Percentiles rank a stretch among this genome's conserved stretches.
phyloP scores from a whole-genome alignment of 2,113 vertebrate species.

The Arvicanthis niloticus region DNA sequence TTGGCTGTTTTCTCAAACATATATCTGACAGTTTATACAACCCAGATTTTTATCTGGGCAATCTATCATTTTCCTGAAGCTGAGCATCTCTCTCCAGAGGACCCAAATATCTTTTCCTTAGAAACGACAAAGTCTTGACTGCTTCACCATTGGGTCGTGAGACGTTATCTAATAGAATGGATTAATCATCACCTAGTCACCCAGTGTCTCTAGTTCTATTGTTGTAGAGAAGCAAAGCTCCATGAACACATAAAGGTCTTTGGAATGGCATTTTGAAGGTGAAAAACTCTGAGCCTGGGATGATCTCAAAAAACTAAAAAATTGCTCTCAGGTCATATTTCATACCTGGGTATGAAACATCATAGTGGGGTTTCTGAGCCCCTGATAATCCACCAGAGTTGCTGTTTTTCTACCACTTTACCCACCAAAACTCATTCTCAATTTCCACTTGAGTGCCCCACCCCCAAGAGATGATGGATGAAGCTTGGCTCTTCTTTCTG shows the following conservation, averaged over 20 bases:
- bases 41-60: background rate
- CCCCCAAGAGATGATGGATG: conserved; percentile 62
- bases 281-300: background rate
- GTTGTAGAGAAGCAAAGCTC: background rate
- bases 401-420: conserved; percentile 78
- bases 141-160: background rate
- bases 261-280: background rate
- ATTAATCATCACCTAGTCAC: background rate
- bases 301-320: background rate
- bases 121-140: background rate
- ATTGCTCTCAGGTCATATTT: conserved; percentile 59
- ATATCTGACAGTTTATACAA: background rate
- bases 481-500: conserved; percentile 64
- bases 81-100: background rate
- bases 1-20: background rate
- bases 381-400: conserved; percentile 64
- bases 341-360: conserved; percentile 74
- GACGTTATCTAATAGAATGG: background rate
- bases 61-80: background rate
- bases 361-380: conserved; percentile 69
- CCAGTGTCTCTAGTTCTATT: background rate
- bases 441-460: conserved; percentile 74
- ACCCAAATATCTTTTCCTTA: background rate
- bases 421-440: conserved; percentile 73
- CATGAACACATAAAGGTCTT: background rate